These are phyloP conservation scores for Villa cingulata DNA, from an alignment of 2,888 invertebrate genomes.

Conservation along the genomic window DNA sequence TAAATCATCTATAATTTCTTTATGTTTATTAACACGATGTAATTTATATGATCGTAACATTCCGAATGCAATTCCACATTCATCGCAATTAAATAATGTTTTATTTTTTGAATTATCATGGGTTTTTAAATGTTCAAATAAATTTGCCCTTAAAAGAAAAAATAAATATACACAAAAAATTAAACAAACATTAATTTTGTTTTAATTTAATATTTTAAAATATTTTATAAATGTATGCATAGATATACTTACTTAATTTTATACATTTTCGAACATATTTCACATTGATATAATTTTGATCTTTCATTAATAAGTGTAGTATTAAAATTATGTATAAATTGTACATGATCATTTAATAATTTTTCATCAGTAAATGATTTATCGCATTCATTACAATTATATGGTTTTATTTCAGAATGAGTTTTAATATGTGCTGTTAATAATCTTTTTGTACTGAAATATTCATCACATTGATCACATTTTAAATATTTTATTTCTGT, in stretches of 20 bases:
- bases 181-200: not conserved
- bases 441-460: slow-evolving; percentile 12
- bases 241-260: slow-evolving; percentile 22
- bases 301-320: not conserved
- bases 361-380: not conserved
- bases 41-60: slow-evolving; percentile 17
- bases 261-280: slow-evolving; percentile 26
- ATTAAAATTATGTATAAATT: slow-evolving; percentile 2
- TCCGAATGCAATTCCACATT: slow-evolving; percentile 19
- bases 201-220: not conserved
- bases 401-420: slow-evolving; percentile 7
- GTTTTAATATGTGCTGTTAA: slow-evolving; percentile 12
- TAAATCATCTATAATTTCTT: slow-evolving; percentile 16
- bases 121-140: slow-evolving; percentile 18
- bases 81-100: slow-evolving; percentile 16
- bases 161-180: not conserved
- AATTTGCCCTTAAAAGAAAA: slow-evolving; percentile 15
- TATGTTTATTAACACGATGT: slow-evolving; percentile 19
- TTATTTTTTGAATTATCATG: slow-evolving; percentile 13
- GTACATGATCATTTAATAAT: not conserved
- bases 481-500: slow-evolving; percentile 13
- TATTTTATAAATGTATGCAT: not conserved
- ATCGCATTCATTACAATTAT: not conserved
- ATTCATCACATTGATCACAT: slow-evolving; percentile 11
- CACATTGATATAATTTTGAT: slow-evolving; percentile 20